Conservation (phyloP, 1,140 invertebrate species). For the Hyles vespertilio region DNA sequence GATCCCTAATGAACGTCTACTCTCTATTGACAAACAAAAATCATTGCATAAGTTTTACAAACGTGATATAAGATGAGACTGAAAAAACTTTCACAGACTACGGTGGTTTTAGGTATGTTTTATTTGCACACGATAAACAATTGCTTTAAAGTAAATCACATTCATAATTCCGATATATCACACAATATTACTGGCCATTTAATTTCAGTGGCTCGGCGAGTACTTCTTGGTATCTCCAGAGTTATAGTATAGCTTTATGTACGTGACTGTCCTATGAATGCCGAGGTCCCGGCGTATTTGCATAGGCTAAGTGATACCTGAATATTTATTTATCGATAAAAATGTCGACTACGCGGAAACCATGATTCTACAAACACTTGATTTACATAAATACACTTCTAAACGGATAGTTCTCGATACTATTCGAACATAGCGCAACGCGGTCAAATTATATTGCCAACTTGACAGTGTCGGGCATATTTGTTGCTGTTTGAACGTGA, state of each 20-base stretch:
- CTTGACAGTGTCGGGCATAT: too few relatives aligned
- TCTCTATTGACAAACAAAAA: too few relatives aligned
- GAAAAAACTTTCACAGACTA: too few relatives aligned
- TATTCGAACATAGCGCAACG: background rate
- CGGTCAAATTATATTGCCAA: background rate
- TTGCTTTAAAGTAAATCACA: too few relatives aligned
- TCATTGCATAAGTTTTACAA: too few relatives aligned
- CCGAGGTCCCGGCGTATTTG: slow-evolving; percentile 42
- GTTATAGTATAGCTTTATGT: slow-evolving; percentile 20
- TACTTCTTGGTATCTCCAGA: slow-evolving; percentile 2
- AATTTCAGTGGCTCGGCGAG: slow-evolving; percentile 2
- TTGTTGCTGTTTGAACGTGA: too few relatives aligned
- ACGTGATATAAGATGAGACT: too few relatives aligned
- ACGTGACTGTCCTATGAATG: slow-evolving; percentile 12
- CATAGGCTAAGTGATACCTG: slow-evolving; percentile 58
- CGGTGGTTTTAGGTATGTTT: too few relatives aligned
- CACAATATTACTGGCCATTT: slow-evolving; percentile 6
- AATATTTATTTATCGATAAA: slow-evolving; percentile 53
- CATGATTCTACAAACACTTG: slow-evolving; percentile 36
- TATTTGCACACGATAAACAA: too few relatives aligned
- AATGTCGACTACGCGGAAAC: slow-evolving; percentile 46
- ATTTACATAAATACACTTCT: slow-evolving; percentile 44
- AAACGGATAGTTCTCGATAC: slow-evolving; percentile 5
- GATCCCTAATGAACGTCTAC: too few relatives aligned
- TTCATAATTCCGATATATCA: too few relatives aligned